Base-by-base conservation (phyloP, 2,888 invertebrate species). In the Phania funesta region DNA sequence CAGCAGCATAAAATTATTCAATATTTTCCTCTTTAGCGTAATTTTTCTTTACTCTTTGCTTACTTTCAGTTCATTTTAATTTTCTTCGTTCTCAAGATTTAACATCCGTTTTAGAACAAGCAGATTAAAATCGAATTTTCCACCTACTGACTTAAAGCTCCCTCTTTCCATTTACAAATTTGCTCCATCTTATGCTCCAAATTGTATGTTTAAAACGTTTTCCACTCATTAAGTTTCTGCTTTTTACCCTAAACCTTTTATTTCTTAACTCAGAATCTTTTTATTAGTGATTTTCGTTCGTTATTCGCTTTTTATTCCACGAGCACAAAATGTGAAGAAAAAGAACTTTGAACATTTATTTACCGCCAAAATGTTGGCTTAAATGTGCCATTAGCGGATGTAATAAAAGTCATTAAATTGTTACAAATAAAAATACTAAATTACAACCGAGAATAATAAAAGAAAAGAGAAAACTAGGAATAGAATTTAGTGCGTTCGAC, bases 321-420 rank as follows among this genome's bases (percentile, higher is more conserved):
- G 18, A 64, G 18, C 29, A 29, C 16, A 38, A 62, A 62, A 20
- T 54, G 54, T 35, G 32, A 9, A 24, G 35, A 52, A 65, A 79
- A 67, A 79, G 73, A 77, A 81, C 65, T 81, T 77, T 68, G 18
- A 52, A 73, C 71, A 77, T 81, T 76, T 77, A 81, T 67, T 70
- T 77, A 74, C 79, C 77, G 81, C 78, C 80, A 83, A 83, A 84
- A 85, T 85, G 83, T 76, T 83, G 79, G 71, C 71, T 82, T 80
- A 71, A 84, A 84, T 77, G 83, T 78, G 84, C 82, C 85, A 85
- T 85, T 84, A 85, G 84, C 80, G 85, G 84, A 83, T 84, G 82
- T 84, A 83, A 84, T 85, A 82, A 84, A 85, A 84, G 77, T 84
- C 83, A 77, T 84, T 75, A 81, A 83, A 79, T 73, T 77, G 81